A percentile compares a stretch with the other conserved stretches of the same genome.
phyloP scores from a whole-genome alignment of 2,113 vertebrate species.

The Budorcas taxicolor region DNA sequence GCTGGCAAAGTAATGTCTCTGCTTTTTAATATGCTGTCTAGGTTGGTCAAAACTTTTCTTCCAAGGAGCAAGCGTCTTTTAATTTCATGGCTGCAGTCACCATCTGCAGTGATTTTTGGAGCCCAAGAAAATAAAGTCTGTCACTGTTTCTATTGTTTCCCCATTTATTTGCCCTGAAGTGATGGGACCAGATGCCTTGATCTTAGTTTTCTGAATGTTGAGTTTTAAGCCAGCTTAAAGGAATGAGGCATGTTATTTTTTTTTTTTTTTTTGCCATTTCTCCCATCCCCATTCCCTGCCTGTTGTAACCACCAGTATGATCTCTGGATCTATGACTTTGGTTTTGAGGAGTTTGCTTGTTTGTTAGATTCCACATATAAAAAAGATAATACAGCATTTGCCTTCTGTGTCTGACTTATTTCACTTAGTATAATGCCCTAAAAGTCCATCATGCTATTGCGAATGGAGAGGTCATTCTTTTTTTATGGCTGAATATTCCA shows the following conservation, averaged over 20 bases:
- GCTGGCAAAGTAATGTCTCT: not conserved
- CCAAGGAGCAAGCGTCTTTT: not conserved
- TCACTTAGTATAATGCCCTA: not conserved
- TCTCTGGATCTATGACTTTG: not conserved
- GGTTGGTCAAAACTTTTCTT: not conserved
- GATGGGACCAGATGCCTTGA: not conserved
- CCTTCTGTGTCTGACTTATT: not conserved
- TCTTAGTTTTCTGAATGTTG: not conserved
- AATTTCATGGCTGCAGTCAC: not conserved
- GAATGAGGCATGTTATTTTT: not conserved
- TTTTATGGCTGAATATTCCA: not conserved
- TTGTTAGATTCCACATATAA: not conserved
- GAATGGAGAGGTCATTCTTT: not conserved
- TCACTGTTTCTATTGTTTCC: not conserved
- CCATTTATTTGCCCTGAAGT: not conserved
- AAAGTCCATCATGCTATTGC: not conserved
- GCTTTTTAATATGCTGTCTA: not conserved
- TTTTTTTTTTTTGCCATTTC: not conserved
- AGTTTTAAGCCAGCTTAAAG: not conserved
- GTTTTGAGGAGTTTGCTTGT: not conserved
- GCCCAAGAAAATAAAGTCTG: not conserved
- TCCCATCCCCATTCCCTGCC: not conserved
- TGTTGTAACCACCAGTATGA: not conserved
- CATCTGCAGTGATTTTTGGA: not conserved
- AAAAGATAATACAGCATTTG: not conserved